Base-by-base conservation (phyloP, 2,113 vertebrate species). In the Zeus faber region DNA sequence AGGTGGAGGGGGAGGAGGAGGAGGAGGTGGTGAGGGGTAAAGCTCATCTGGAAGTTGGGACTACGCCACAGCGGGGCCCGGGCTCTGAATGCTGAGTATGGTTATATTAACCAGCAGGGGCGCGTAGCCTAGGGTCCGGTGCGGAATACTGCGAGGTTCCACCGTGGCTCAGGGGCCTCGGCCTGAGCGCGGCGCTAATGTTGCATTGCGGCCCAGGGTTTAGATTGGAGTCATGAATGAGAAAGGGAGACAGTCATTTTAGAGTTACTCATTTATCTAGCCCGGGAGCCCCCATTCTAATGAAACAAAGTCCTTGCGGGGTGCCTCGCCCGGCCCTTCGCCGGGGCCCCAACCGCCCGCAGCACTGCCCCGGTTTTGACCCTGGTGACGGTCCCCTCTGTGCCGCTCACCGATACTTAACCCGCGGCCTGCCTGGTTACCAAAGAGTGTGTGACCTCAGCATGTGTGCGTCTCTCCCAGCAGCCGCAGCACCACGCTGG, bases 251-350 rank as follows among this genome's bases (percentile, higher is more conserved):
- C 73, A 77, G 69, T 84, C 82, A 87, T 86, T n/a, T 88, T 83
- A 81, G 80, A 85, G 85, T 77, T 87, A 87, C 74, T 87, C 84
- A 84, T 90, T 90, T 87, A 86, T 89, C 85, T 79, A 76, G 75
- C 66, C n/a, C 33, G 60, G 70, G 66, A 70, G 60, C 66, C 67
- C 58, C 79, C 73, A 73, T 87, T 87, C 80, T 81, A 63, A 29
- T 24, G 18, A 57, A 72, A 90, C 82, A 89, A 88, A 84, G 80
- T 54, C 78, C 60, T 80, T 62, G 81, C 84, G 23, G 86, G 88
- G 81, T 65, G 82, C 77, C 68, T 35, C 41, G 60, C 68, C 44
- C 55, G 74, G 74, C 62, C 74, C 66, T 18, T 60, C 73, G 54
- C 47, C 35, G 54, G 27, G 40, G 79, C 76, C 74, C 76, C 78